Conservation (phyloP, 2,797 vertebrate species). For the Acrocephalus scirpaceus region DNA sequence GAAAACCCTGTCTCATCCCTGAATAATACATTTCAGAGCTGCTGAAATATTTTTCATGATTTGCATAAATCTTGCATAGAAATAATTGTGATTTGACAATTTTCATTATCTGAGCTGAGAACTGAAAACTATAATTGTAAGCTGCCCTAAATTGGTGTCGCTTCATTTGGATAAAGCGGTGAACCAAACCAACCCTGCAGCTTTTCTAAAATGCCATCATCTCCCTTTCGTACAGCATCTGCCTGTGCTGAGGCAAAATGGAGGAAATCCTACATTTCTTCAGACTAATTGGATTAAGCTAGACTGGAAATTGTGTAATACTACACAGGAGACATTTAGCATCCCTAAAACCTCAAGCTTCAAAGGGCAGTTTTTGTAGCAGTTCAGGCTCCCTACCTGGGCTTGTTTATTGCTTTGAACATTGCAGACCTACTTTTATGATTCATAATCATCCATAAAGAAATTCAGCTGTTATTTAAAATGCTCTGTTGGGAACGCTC, state of each 20-base stretch:
- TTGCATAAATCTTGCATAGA: not conserved
- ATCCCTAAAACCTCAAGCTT: conserved; percentile 23
- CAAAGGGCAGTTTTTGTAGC: conserved; percentile 57
- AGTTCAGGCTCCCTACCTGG: conserved; percentile 11
- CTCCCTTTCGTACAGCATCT: not conserved
- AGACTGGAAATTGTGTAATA: not conserved
- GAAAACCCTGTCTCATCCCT: not conserved
- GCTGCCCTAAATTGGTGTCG: not conserved
- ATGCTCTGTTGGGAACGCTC: conserved; percentile 56
- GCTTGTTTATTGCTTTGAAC: conserved; percentile 57
- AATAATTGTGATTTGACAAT: not conserved
- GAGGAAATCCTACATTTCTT: not conserved
- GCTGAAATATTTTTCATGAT: not conserved
- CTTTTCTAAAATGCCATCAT: not conserved
- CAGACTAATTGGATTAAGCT: conserved; percentile 26
- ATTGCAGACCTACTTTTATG: conserved; percentile 20
- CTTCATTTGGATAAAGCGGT: not conserved
- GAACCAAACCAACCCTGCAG: not conserved
- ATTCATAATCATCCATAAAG: conserved; percentile 48
- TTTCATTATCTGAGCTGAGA: not conserved
- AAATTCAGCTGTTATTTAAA: conserved; percentile 67
- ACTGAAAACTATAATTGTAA: not conserved
- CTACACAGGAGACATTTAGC: not conserved
- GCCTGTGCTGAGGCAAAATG: not conserved
- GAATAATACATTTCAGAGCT: not conserved